Base-by-base conservation (phyloP, 2,797 vertebrate genomes). In the Poeciliopsis turneri region DNA sequence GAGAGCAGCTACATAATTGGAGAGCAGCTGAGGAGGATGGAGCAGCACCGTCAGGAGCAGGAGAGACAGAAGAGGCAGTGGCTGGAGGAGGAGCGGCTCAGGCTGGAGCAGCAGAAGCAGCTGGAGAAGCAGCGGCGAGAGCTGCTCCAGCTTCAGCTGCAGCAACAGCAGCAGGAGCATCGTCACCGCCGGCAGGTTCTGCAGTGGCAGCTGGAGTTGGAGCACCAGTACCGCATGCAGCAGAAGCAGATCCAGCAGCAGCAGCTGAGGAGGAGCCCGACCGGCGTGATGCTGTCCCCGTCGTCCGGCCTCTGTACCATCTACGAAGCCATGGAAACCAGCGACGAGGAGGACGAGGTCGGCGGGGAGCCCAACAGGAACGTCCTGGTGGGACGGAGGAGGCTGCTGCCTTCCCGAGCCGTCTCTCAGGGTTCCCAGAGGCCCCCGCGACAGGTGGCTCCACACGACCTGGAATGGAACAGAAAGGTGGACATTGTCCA, bases 301-400 rank as follows among this genome's bases (percentile, higher is more conserved):
- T 92, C 96, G 7, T 95, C 96, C 0, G 96, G 96, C 1, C 95
- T 98, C 79, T 97, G 97, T 93, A 98, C 97, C 88, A 98, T 98
- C 93, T 98, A 97, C 5, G 97, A 98, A 89, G 93, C 96, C 74
- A 96, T 96, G 80, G 97, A 97, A 77, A 94, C 95, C 80, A 93
- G 95, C 0, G 95, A 94, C 0, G 93, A 97, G 61, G 95, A 97
- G 84, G 94, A 93, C 0, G 92, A 95, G 39, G 84, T 76, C 36
- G 68, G 25, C 45, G 61, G 75, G 64, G 76, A 80, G 49, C 80
- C 45, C 4, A 90, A 91, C 79, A 61, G 81, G 81, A 91, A 91
- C 74, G 8, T 5, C 0, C 75, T 76, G 46, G 39, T 5, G 49
- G 36, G 5, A 1, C 79, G 88, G 53, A 84, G 83, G 89, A 83